These are phyloP conservation scores for Catharus fuscescens DNA, from an alignment of 2,113 vertebrate species.

Conservation along the genomic window DNA sequence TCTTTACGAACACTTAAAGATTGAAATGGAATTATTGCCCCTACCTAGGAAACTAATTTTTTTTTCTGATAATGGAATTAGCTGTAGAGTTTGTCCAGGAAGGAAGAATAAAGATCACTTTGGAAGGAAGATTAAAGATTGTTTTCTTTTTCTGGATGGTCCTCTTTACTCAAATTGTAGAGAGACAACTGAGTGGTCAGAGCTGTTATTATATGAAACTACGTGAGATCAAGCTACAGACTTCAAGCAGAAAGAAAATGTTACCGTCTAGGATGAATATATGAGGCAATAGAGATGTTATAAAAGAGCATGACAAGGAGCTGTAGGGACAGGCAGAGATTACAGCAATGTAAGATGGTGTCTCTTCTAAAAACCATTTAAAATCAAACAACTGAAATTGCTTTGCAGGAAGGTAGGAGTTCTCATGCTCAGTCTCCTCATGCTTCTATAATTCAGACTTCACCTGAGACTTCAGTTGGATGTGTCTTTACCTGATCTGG, in stretches of 20 bases:
- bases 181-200: not conserved
- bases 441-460: not conserved
- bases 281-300: not conserved
- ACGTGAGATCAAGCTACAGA: not conserved
- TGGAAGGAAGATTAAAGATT: not conserved
- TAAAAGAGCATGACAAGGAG: not conserved
- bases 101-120: not conserved
- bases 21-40: not conserved
- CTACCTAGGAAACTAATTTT: not conserved
- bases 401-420: not conserved
- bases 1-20: not conserved
- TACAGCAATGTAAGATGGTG: not conserved
- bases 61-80: not conserved
- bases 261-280: not conserved
- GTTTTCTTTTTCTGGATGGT: not conserved
- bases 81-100: not conserved
- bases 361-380: not conserved
- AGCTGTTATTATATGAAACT: not conserved
- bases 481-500: not conserved
- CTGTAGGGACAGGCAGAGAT: not conserved
- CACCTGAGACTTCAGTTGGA: not conserved
- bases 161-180: not conserved
- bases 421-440: not conserved
- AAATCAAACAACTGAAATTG: not conserved
- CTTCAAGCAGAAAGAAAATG: not conserved